phyloP scores from a whole-genome alignment of 2,888 invertebrate species.

The Endomychus coccineus region DNA sequence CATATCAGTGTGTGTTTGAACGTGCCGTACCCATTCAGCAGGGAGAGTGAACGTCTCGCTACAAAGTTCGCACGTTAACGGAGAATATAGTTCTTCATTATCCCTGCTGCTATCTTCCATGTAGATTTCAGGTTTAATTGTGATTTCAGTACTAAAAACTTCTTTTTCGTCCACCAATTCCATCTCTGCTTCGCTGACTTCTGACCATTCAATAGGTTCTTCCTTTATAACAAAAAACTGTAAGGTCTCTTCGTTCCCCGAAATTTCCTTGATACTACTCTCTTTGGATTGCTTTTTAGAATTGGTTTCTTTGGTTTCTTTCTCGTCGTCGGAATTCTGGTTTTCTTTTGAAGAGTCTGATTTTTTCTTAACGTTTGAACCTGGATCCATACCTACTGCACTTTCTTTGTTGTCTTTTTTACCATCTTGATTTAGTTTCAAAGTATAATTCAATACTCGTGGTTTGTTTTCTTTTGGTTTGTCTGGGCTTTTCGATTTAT shows the following conservation, averaged over 20 bases:
- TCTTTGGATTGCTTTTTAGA: conserved; percentile 9
- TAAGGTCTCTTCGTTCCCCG: conserved; percentile 26
- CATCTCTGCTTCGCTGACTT: conserved; percentile 53
- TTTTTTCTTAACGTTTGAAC: conserved; percentile 7
- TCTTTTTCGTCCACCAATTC: conserved; percentile 53
- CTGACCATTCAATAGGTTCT: conserved; percentile 69
- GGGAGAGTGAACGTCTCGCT: conserved; percentile 76
- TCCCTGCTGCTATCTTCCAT: conserved; percentile 37
- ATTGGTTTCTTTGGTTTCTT: conserved; percentile 3
- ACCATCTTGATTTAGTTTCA: conserved; percentile 20
- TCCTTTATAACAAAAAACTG: conserved; percentile 46
- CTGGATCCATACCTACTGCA: conserved; percentile 9
- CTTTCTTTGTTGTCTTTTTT: conserved; percentile 15
- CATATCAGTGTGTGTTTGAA: conserved; percentile 68
- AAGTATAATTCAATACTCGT: conserved; percentile 25
- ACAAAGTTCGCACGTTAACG: conserved; percentile 75
- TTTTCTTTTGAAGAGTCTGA: conserved; percentile 3
- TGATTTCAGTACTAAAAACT: conserved; percentile 60
- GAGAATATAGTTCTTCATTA: conserved; percentile 61
- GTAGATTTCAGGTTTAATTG: conserved; percentile 56
- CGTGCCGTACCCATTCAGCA: conserved; percentile 76
- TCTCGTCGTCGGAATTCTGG: neutral
- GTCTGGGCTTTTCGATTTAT: conserved; percentile 2
- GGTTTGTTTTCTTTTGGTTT: conserved; percentile 9
- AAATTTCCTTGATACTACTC: conserved; percentile 20